phyloP scores from a whole-genome alignment of 2,888 invertebrate species.

The Nymphalis polychloros region DNA sequence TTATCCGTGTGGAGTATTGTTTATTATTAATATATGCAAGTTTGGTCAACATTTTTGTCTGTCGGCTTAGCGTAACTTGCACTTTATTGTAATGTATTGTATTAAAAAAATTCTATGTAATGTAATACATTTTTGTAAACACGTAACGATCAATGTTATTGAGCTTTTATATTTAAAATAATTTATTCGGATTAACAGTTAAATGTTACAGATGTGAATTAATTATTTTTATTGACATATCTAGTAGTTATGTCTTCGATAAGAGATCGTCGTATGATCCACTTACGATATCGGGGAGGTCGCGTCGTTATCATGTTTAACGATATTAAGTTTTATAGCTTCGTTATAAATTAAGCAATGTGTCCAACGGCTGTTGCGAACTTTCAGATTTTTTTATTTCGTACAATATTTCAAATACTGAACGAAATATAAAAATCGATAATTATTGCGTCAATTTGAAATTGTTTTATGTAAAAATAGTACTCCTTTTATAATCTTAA shows the following conservation, averaged over 20 bases:
- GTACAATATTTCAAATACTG: conserved; percentile 11
- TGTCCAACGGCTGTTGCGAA: conserved; percentile 16
- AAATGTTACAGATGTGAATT: conserved; percentile 14
- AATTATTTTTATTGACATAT: conserved; percentile 21
- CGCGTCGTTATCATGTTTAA: neutral
- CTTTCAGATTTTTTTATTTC: conserved; percentile 14
- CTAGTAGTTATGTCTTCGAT: neutral
- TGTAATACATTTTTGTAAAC: conserved; percentile 13
- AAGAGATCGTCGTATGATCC: neutral
- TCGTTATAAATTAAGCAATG: conserved; percentile 14
- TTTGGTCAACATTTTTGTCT: neutral
- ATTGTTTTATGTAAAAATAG: conserved; percentile 44
- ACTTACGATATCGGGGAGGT: too few species aligned
- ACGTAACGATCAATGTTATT: conserved; percentile 4
- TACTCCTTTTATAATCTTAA: conserved; percentile 56
- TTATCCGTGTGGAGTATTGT: neutral
- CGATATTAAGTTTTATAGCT: conserved; percentile 9
- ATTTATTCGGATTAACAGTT: conserved; percentile 24
- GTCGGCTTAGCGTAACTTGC: conserved; percentile 10
- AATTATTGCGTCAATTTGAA: neutral
- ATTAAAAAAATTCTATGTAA: neutral
- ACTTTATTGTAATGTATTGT: conserved; percentile 17
- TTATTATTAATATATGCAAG: conserved; percentile 2
- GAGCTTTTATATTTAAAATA: conserved; percentile 25
- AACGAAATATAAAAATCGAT: too few species aligned